Evolutionary conservation across 2,113 vertebrate species (phyloP).

Genomic region (Plectropomus leopardus): DNA sequence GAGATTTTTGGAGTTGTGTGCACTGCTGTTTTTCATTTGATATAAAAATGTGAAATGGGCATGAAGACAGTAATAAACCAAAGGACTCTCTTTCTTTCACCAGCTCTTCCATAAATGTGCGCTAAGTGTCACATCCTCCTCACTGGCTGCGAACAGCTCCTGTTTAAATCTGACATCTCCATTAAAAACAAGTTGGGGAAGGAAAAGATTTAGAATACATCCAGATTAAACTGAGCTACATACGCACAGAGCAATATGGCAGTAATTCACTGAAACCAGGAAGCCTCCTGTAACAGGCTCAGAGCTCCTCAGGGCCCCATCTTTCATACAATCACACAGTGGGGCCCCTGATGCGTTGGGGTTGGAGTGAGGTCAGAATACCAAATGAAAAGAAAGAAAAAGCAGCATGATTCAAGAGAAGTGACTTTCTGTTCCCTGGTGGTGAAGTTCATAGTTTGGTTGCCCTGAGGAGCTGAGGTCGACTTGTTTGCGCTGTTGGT

Average conservation of each 20-base stretch:
- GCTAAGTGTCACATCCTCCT: background rate
- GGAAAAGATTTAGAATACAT: conserved; percentile 48
- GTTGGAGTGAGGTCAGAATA: conserved; percentile 71
- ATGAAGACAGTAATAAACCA: background rate
- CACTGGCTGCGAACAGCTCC: conserved; percentile 20
- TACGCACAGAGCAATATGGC: conserved; percentile 55
- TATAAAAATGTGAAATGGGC: too few relatives aligned
- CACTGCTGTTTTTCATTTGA: too few relatives aligned
- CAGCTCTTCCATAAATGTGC: background rate
- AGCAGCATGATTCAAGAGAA: conserved; percentile 50
- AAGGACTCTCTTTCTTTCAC: background rate
- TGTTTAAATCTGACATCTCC: conserved; percentile 43
- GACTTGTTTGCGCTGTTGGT: conserved; percentile 35
- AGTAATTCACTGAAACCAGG: conserved; percentile 74
- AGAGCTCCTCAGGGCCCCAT: conserved; percentile 69
- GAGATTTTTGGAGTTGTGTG: too few relatives aligned
- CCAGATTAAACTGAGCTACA: conserved; percentile 62
- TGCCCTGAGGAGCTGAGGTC: conserved; percentile 52
- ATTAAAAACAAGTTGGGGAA: conserved; percentile 28
- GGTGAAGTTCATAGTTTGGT: conserved; percentile 53
- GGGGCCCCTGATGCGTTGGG: conserved; percentile 57
- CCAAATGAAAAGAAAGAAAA: conserved; percentile 66
- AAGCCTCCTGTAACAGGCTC: conserved; percentile 57
- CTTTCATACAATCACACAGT: conserved; percentile 62
- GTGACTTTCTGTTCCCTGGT: conserved; percentile 41